Evolutionary conservation across 2,888 invertebrate species (phyloP).

Genomic region (Pseudoips prasinana): DNA sequence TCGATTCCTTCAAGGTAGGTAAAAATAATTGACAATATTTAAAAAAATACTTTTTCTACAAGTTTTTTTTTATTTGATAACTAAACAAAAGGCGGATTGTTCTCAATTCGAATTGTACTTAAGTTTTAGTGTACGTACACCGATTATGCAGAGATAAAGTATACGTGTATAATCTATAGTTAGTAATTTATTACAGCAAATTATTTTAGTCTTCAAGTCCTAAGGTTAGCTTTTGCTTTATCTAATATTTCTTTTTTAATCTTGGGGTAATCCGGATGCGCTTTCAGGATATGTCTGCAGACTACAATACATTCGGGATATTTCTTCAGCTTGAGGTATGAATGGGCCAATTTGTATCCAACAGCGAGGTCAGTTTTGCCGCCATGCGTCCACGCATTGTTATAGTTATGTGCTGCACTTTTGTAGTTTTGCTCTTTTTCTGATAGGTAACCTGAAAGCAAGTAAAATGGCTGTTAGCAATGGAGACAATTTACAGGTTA

Average conservation of each 20-base stretch:
- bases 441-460: constrained; percentile 88
- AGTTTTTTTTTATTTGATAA: no score
- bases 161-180: no score
- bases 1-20: no score
- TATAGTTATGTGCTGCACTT: constrained; percentile 91
- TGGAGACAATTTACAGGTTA: no score
- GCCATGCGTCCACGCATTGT: constrained; percentile 92
- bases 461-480: no score
- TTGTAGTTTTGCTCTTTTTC: constrained; percentile 96
- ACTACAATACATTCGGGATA: constrained; percentile 96
- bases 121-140: no score
- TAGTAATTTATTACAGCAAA: no score
- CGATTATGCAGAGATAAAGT: no score
- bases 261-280: constrained; percentile 94
- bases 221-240: constrained; percentile 90
- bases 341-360: constrained; percentile 96
- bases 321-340: constrained; percentile 93
- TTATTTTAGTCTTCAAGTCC: constrained; percentile 68
- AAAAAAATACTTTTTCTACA: no score
- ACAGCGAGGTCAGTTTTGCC: constrained; percentile 91
- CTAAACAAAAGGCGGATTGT: no score
- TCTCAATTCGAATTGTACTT: no score
- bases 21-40: no score
- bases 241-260: constrained; percentile 96
- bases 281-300: constrained; percentile 89